phyloP scores from a whole-genome alignment of 2,888 invertebrate genomes.

The Cotesia congregata region DNA sequence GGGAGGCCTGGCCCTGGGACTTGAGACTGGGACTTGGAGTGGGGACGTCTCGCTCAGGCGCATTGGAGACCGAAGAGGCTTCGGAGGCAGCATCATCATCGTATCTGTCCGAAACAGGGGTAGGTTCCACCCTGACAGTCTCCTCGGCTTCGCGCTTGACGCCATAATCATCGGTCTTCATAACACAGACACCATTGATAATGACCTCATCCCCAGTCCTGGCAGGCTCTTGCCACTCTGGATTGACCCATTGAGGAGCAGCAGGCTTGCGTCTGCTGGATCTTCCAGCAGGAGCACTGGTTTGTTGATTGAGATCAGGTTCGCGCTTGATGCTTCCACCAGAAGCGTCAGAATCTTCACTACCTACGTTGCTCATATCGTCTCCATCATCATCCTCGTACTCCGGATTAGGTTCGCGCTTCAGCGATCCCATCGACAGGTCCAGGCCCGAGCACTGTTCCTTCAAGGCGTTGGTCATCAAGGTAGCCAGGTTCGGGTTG shows the following conservation, averaged over 20 bases:
- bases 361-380: slow-evolving; percentile 83
- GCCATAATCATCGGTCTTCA: slow-evolving; percentile 85
- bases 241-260: slow-evolving; percentile 98
- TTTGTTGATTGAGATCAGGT: slow-evolving; percentile 54
- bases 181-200: slow-evolving; percentile 94
- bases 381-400: slow-evolving; percentile 81
- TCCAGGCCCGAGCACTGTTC: slow-evolving; percentile 90
- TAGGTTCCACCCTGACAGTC: slow-evolving; percentile 83
- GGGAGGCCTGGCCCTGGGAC: slow-evolving; percentile 61
- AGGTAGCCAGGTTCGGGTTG: slow-evolving; percentile 83
- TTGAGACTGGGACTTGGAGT: slow-evolving; percentile 67
- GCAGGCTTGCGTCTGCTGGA: slow-evolving; percentile 91
- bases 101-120: slow-evolving; percentile 78
- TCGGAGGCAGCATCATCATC: slow-evolving; percentile 73
- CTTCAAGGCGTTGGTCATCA: slow-evolving; percentile 81
- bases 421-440: slow-evolving; percentile 86
- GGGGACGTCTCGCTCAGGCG: slow-evolving; percentile 64
- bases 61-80: slow-evolving; percentile 67
- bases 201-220: slow-evolving; percentile 82
- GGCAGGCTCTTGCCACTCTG: slow-evolving; percentile 84
- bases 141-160: slow-evolving; percentile 74
- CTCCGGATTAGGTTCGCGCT: slow-evolving; percentile 83
- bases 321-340: slow-evolving; percentile 67
- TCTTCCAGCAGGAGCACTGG: slow-evolving; percentile 68
- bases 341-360: slow-evolving; percentile 76